Base-by-base conservation (phyloP, 1,140 invertebrate genomes). In the Drosophila lini region DNA sequence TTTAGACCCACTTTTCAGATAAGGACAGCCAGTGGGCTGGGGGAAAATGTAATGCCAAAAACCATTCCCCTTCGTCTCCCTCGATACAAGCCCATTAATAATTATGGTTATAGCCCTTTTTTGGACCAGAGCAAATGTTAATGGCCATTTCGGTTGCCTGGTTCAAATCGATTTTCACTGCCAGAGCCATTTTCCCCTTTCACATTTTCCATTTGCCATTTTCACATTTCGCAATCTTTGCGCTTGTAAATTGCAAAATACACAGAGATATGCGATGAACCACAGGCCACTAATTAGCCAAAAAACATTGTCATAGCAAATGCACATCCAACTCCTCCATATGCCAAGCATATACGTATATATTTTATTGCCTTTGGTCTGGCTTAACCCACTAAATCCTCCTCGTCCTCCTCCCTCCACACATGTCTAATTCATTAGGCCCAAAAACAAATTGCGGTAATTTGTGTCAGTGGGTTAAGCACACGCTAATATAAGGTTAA, bases 81-180 rank as follows among this genome's bases (percentile, higher is more conserved):
- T 48, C 47, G 45, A 78, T 81, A 53, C 56, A 53, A 55, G 63
- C 50, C 67, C 74, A 86, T 82, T 85, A 86, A 85, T 86, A 85
- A 85, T 88, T 82, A 85, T 88, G 83, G 79, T 73, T 88, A 76
- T 85, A 75, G 81, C 45, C 47, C 25, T 50, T 70, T 69, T 69
- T 70, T 77, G 52, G 52, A 40, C 25, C 40, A 80, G 57, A 62
- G 80, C 76, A 71, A 48, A 80, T 84, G 81, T 84, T 84, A 82
- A 82, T 82, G 81, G 63, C 53, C 81, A 65, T 81, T 81, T 78
- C 58, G 50, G 16, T 74, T 74, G 81, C 68, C 60, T 83, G 73
- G 64, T 65, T 80, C 65, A 68, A 64, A 82, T 85, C 79, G 82
- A 86, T 79, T 86, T 81, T 70, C 69, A 61, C 58, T 15, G 38